Evolutionary conservation across 2,888 invertebrate species (phyloP).

Genomic region (Globia sparganii): DNA sequence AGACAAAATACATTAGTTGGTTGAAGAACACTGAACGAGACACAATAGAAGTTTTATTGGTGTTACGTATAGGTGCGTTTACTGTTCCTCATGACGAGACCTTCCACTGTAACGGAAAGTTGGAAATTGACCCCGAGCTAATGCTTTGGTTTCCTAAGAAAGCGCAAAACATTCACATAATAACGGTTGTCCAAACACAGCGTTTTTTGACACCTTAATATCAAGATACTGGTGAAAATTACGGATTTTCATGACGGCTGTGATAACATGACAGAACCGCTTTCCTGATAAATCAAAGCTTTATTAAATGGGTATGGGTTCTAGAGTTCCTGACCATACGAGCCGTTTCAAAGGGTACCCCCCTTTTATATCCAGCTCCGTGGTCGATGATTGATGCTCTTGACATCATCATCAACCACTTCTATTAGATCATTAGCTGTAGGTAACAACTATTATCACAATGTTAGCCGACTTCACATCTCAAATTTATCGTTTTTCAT

Average conservation of each 20-base stretch:
- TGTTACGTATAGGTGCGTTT: too few relatives aligned
- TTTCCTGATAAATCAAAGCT: too few relatives aligned
- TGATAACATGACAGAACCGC: too few relatives aligned
- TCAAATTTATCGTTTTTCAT: background rate
- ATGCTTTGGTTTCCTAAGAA: too few relatives aligned
- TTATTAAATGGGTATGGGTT: background rate
- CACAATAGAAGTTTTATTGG: background rate
- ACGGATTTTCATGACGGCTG: too few relatives aligned
- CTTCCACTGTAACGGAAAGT: background rate
- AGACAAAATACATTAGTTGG: constrained; percentile 17
- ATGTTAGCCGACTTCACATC: background rate
- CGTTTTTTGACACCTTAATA: too few relatives aligned
- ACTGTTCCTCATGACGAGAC: background rate
- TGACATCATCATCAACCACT: too few relatives aligned
- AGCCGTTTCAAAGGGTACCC: background rate
- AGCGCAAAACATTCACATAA: too few relatives aligned
- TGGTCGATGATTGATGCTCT: background rate
- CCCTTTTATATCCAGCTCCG: background rate
- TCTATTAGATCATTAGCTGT: background rate
- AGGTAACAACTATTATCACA: background rate
- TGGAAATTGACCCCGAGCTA: background rate
- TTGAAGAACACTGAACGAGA: background rate
- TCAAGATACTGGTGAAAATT: too few relatives aligned
- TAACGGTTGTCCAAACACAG: too few relatives aligned
- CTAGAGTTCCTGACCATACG: background rate